Base-by-base conservation (phyloP, 2,113 vertebrate genomes). In the Anguilla japonica region DNA sequence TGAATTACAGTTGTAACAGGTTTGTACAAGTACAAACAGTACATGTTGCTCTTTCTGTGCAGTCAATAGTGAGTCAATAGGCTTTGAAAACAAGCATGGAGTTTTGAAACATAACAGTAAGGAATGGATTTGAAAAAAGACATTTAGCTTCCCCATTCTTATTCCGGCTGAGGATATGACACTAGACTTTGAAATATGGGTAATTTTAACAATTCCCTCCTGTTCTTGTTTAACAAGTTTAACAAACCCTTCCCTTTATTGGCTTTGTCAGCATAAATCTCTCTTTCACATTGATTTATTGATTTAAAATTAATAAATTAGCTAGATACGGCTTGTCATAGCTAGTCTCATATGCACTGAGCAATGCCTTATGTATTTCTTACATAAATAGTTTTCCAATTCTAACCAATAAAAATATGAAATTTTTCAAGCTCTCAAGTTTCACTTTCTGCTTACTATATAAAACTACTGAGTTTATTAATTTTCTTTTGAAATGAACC, bases 281-380 rank as follows among this genome's bases (percentile, higher is more conserved):
- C 22, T 41, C 39, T 71, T 71, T 67, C 40, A n/a, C 63, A n/a
- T 71, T 84, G 83, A 84, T 41, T 40, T 84, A 41, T 84, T 26
- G 22, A 84, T 34, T 34, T 34, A 84, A 84, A n/a, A 57, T 41
- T 20, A 34, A 34, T 67, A 8, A 13, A 41, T 71, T 22, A 71
- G 63, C 63, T 20, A 71, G 63, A 71, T 71, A 71, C 63, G 26
- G 43, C 43, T 46, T 6, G 43, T 46, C 43, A 6, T 46, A 46
- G 43, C 43, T 46, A 2, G 63, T 71, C 63, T 71, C 22, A 71
- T 8, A 71, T 7, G 20, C 14, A 41, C 40, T 67, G 57, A 41
- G 57, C 39, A 84, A 84, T 67, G 57, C 39, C 57, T 40, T 71
- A 57, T 84, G 57, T 60, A 34, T 83, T 83, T 83, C 53, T 22